These are phyloP conservation scores for Malurus alboscapulatus DNA, from an alignment of 2,113 vertebrate species.

Conservation along the genomic window DNA sequence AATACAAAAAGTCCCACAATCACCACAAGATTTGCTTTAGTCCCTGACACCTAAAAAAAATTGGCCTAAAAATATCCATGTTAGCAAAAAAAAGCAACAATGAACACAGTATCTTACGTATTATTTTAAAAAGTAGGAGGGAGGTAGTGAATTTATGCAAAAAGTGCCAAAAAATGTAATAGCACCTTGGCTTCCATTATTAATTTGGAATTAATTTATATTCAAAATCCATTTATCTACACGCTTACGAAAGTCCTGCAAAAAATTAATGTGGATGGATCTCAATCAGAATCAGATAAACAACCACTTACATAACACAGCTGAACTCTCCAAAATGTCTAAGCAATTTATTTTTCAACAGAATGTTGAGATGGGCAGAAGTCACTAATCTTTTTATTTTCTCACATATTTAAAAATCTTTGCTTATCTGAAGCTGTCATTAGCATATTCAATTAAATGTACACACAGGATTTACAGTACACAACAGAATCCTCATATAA, in stretches of 20 bases:
- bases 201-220: not conserved
- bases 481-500: not conserved
- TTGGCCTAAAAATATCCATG: not conserved
- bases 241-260: not conserved
- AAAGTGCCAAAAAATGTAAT: not conserved
- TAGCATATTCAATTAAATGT: not conserved
- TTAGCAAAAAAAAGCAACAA: not conserved
- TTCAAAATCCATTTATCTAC: not conserved
- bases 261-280: not conserved
- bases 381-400: not conserved
- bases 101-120: not conserved
- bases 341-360: not conserved
- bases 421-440: not conserved
- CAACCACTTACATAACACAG: not conserved
- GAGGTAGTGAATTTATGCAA: not conserved
- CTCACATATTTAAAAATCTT: not conserved
- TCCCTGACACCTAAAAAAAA: not conserved
- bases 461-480: not conserved
- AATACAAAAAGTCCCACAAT: not conserved
- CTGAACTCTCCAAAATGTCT: not conserved
- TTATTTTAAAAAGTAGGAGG: not conserved
- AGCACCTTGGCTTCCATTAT: not conserved
- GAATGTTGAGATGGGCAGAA: not conserved
- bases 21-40: not conserved
- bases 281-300: not conserved